Evolutionary conservation across 2,797 vertebrate genomes (phyloP), one percentile per base, ranked within the genome.

Genomic region (Girardinus metallicus): DNA sequence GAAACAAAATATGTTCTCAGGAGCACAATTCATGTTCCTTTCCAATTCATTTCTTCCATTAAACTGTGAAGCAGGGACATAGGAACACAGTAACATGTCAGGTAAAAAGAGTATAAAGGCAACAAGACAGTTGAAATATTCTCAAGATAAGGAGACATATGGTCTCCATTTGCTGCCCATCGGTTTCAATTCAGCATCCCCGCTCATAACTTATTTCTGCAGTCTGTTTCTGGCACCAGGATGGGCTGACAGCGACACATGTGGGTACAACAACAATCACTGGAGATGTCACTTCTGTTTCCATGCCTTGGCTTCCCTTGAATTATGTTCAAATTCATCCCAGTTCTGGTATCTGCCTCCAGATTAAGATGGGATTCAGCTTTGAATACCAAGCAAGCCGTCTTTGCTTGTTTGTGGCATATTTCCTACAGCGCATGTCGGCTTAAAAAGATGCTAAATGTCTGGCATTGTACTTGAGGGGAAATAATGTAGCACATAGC

Each of bases 271-370:
- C 66, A 57, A 79, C 85, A 73, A 68, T 77, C 86, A 82, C 66
- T 18, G 12, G 46, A 80, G 29, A 87, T 82, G 90, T 84, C 86
- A 86, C 82, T 80, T 83, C 68, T 15, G 60, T 41, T 88, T 89
- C 68, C 41, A 44, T 29, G 68, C 41, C 68, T 44, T 46, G 0
- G 26, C 81, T 3, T 34, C 71, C n/a, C 46, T 4, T 2, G 23
- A 74, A 78, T 75, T 15, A 36, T 51, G 53, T 47, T 86, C 49
- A 29, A 66, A 1, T 34, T 53, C 72, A 73, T 75, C 47, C 78
- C 75, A 66, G 12, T 73, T 77, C 36, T 76, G 31, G 36, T 79
- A 0, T 80, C 73, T 74, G 66, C 68, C 73, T 77, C 31, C 71
- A 68, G 78, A 68, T 66, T 72, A 57, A 4, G 72, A 55, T 55